Percentiles rank a stretch among this genome's conserved stretches.
phyloP scores from a whole-genome alignment of 2,113 vertebrate genomes.

The Oncorhynchus kisutch region DNA sequence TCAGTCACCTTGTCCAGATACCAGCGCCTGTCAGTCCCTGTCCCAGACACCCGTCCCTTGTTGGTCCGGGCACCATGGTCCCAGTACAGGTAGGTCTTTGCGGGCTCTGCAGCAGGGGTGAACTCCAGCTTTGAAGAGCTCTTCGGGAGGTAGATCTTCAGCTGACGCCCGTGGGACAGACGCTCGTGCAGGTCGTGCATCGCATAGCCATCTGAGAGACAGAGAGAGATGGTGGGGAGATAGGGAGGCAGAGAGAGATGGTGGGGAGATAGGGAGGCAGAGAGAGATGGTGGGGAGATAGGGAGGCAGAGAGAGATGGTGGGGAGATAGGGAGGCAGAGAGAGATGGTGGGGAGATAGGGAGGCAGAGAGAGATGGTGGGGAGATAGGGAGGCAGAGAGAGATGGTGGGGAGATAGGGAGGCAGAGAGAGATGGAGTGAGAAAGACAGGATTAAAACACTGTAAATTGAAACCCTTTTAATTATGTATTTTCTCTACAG shows the following conservation, averaged over 20 bases:
- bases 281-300: no score
- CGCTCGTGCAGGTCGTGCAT: slow-evolving; percentile 36
- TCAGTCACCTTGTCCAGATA: slow-evolving; percentile 44
- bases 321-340: neutral
- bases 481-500: neutral
- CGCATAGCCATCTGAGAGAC: slow-evolving; percentile 34
- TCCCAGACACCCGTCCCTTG: slow-evolving; percentile 41
- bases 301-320: neutral
- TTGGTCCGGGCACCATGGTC: neutral
- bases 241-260: neutral
- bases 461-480: no score
- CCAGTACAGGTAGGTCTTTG: slow-evolving; percentile 10
- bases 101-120: neutral
- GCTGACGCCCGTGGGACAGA: slow-evolving; percentile 46
- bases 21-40: slow-evolving; percentile 40
- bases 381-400: neutral
- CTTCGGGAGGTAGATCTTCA: slow-evolving; percentile 55
- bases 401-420: neutral
- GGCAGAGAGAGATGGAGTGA: neutral
- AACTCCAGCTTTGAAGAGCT: slow-evolving; percentile 47
- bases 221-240: neutral
- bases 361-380: neutral
- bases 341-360: neutral
- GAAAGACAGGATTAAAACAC: neutral
- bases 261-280: neutral